Percentiles rank a stretch among this genome's conserved stretches.
phyloP scores from a whole-genome alignment of 2,888 invertebrate genomes.

The Cataglyphis rosenhaueri region DNA sequence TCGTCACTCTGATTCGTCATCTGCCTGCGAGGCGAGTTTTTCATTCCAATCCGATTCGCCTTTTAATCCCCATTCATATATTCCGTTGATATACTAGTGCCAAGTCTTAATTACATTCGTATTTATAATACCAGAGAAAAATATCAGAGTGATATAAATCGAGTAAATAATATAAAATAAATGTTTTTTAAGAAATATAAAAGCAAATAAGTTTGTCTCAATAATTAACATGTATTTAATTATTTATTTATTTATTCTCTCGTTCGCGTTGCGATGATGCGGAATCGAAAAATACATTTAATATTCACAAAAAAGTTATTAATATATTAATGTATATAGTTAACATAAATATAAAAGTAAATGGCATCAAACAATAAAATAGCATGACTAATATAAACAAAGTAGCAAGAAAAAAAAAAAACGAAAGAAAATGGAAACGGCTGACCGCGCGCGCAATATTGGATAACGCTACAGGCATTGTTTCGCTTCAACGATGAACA shows the following conservation, averaged over 20 bases:
- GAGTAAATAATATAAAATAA: not conserved
- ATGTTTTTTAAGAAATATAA: not conserved
- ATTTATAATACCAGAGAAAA: slow-evolving; percentile 14
- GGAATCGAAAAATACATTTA: not conserved
- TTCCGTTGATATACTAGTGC: not conserved
- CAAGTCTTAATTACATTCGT: slow-evolving; percentile 15
- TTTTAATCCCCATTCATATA: slow-evolving; percentile 31
- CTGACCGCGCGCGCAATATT: slow-evolving; percentile 58
- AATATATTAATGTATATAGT: not conserved
- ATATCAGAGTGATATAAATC: not conserved
- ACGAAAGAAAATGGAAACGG: slow-evolving; percentile 63
- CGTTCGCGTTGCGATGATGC: not conserved
- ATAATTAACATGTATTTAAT: not conserved
- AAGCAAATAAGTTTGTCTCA: not conserved
- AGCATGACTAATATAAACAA: slow-evolving; percentile 34
- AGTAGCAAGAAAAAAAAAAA: slow-evolving; percentile 47
- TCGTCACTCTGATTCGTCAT: slow-evolving; percentile 33
- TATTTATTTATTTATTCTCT: not conserved
- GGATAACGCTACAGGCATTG: slow-evolving; percentile 66
- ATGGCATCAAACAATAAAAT: not conserved
- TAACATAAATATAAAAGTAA: slow-evolving; percentile 1
- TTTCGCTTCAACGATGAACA: slow-evolving; percentile 61
- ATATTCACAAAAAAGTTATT: not conserved
- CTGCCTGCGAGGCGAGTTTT: slow-evolving; percentile 31
- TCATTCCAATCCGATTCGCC: slow-evolving; percentile 27